phyloP scores from a whole-genome alignment of 2,888 invertebrate species.

The Tanaodytes sp. region DNA sequence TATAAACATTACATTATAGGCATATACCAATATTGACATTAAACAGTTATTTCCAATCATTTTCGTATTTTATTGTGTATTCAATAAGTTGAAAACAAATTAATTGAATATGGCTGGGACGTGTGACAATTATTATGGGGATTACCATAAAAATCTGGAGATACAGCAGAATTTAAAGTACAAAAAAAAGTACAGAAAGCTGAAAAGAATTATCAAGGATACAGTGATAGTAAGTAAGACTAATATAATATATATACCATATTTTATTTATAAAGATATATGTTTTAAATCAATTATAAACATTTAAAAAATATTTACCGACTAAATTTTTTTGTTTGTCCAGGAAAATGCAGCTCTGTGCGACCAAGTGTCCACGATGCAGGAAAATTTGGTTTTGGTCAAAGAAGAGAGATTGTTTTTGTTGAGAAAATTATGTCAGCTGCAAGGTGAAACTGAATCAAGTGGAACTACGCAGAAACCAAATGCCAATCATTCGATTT shows the following conservation, averaged over 20 bases:
- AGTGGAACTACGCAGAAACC: constrained; percentile 59
- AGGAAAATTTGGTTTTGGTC: constrained; percentile 84
- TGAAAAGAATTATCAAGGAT: constrained; percentile 79
- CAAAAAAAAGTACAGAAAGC: constrained; percentile 77
- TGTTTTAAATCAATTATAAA: no score
- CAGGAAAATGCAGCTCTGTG: constrained; percentile 90
- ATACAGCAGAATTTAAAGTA: constrained; percentile 75
- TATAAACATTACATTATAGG: no score
- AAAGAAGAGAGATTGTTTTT: constrained; percentile 89
- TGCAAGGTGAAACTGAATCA: constrained; percentile 71
- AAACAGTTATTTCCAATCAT: no score
- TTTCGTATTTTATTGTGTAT: no score
- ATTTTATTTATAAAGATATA: no score
- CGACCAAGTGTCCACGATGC: constrained; percentile 89
- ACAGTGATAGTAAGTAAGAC: constrained; percentile 80
- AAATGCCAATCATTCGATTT: constrained; percentile 61
- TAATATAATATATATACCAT: no score
- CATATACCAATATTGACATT: no score
- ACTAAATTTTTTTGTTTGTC: no score
- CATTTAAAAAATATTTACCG: no score
- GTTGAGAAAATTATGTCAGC: constrained; percentile 82
- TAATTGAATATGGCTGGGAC: constrained; percentile 62
- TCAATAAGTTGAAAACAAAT: no score
- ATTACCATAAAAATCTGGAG: constrained; percentile 67
- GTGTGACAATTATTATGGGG: constrained; percentile 65